phyloP scores from a whole-genome alignment of 2,113 vertebrate species.

The Podarcis muralis region DNA sequence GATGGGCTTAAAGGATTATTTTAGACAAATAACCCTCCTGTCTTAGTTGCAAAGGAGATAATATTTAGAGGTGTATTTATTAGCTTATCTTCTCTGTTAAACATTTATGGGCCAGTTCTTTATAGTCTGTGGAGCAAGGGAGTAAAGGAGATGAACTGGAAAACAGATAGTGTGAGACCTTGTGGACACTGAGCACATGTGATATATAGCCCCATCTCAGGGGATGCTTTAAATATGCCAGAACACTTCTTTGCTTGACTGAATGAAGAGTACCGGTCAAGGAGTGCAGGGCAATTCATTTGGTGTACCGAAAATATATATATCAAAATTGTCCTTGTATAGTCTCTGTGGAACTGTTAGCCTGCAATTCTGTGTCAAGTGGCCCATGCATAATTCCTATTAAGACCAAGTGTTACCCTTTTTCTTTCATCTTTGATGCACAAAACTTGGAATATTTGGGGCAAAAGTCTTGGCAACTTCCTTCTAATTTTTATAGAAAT shows the following conservation, averaged over 20 bases:
- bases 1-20: conserved; percentile 39
- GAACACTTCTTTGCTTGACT: conserved; percentile 23
- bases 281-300: conserved; percentile 35
- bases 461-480: background rate
- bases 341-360: background rate
- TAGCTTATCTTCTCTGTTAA: conserved; percentile 72
- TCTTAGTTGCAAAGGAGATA: conserved; percentile 55
- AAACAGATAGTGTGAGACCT: conserved; percentile 60
- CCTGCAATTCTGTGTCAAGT: background rate
- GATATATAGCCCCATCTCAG: conserved; percentile 49
- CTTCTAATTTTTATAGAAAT: background rate
- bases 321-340: conserved; percentile 30
- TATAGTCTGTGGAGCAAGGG: conserved; percentile 55
- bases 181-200: conserved; percentile 29
- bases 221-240: conserved; percentile 50
- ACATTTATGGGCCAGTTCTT: conserved; percentile 69
- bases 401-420: background rate
- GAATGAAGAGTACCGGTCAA: conserved; percentile 23
- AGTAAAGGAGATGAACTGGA: conserved; percentile 55
- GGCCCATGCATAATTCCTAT: background rate
- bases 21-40: conserved; percentile 36
- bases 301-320: background rate
- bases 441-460: background rate
- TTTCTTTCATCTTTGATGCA: background rate
- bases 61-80: conserved; percentile 73